Evolutionary conservation across 2,888 invertebrate genomes (phyloP), one percentile per base, ranked within the genome.

Genomic region (Pantelozetes paolii): DNA sequence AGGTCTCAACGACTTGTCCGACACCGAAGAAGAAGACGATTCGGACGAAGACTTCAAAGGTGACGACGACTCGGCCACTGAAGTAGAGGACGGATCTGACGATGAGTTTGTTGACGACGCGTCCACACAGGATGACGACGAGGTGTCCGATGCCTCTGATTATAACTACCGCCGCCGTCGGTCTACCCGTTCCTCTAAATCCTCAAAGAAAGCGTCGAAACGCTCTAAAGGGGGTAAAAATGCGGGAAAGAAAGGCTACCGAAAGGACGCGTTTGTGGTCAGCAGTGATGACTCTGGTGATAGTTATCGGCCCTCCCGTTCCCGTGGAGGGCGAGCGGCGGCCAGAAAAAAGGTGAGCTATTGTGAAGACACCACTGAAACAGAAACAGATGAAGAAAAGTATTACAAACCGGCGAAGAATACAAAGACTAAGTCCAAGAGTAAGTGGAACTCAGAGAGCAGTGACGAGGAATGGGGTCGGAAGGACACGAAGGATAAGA

Each of bases 1-100:
- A 64, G 64, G 64, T 32, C 64, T 64, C 8, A 64, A 64, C 36
- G 64, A 64, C 18, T 36, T 64, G 64, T 18, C 32, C 1, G 64
- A 36, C n/a, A 64, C 64, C n/a, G 69, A 64, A 9, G 77, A 78
- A 20, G 50, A 73, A 18, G 74, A 64, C 72, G 71, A 74, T n/a
- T 15, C 23, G 42, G 83, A 83, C 57, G 82, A 82, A 30, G 70
- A 73, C 59, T 81, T 82, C 8, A 83, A 82, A 42, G 82, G 81
- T n/a, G n/a, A n/a, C 54, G 79, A 81, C 6, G 83, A 83, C 30
- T 81, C 80, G 32, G 84, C 80, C 57, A 70, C 50, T n/a, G 40
- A 59, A 67, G 50, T 42, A 13, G 59, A 48, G 20, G 67, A 64
- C 30, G 50, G 18, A 54, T 32, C 42, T 9, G 42, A 72, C 45